Evolutionary conservation across 2,797 vertebrate genomes (phyloP), one percentile per base, ranked within the genome.

Genomic region (Coregonus suidteri): DNA sequence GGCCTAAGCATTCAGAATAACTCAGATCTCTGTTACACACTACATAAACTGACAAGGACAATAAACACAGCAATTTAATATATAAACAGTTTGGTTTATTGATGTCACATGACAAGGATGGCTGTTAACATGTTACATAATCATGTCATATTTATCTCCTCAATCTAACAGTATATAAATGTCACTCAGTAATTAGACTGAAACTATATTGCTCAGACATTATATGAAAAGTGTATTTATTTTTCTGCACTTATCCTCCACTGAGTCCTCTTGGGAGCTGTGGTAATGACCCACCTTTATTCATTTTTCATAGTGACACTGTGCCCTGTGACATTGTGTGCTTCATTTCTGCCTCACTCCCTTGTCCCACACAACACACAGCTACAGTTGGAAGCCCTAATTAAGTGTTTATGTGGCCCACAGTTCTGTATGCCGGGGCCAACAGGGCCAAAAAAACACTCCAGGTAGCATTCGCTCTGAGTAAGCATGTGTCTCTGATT

Each of bases 261-360:
- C 52, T 7, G 7, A 37, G 13, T n/a, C 35, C 56, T 47, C 73
- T 18, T 41, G 56, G 56, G 54, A 64, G 56, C 35, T 41, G n/a
- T 25, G 6, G 73, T 74, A 74, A 74, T 74, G 35, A 34, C 15
- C 72, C 20, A 15, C 18, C 73, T 64, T 15, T 47, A 64, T 74
- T 74, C 35, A 74, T 74, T 64, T 74, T 74, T 47, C 73, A 74
- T 51, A 20, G 16, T 41, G 18, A 74, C 73, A 41, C 34, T 74
- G 54, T 74, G 56, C 34, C 73, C 73, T 65, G 18, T 74, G 73
- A 74, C 73, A 74, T 25, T 20, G 59, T 31, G 34, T 62, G 31
- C 30, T n/a, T n/a, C 56, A 18, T 35, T 62, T 13, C 31, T 30
- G 56, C 9, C 53, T n/a, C 5, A 59, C 72, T 37, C 30, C 30